These are phyloP conservation scores for Drosophila elegans DNA, from an alignment of 1,140 invertebrate species.

Conservation along the genomic window DNA sequence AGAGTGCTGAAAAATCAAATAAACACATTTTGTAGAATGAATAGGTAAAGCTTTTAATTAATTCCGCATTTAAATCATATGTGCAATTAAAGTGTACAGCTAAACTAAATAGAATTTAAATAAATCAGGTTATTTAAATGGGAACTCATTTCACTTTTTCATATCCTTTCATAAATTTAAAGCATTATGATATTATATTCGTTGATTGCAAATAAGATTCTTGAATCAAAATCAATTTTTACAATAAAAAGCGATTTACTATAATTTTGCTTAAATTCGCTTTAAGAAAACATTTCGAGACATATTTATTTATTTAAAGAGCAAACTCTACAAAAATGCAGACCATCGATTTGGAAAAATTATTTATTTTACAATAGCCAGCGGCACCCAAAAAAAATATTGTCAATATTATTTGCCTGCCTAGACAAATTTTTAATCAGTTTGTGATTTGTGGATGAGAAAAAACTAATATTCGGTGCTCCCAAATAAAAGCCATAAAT, in stretches of 20 bases:
- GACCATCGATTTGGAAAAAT: too few relatives aligned
- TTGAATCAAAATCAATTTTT: too few relatives aligned
- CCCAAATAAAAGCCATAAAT: constrained; percentile 72
- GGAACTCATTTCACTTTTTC: too few relatives aligned
- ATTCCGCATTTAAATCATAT: neutral
- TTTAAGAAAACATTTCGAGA: too few relatives aligned
- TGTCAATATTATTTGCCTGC: constrained; percentile 22
- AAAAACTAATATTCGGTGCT: constrained; percentile 69
- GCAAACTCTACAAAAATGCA: too few relatives aligned
- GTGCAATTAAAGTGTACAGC: neutral
- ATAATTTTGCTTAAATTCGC: too few relatives aligned
- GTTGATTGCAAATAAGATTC: too few relatives aligned
- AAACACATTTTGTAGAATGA: constrained; percentile 5
- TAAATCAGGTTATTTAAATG: neutral
- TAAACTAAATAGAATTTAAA: neutral
- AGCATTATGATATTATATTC: too few relatives aligned
- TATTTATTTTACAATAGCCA: neutral
- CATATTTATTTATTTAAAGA: too few relatives aligned
- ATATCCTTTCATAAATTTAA: too few relatives aligned
- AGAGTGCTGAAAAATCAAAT: constrained; percentile 5
- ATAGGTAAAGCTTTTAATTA: constrained; percentile 1
- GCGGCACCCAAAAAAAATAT: neutral
- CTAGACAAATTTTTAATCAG: constrained; percentile 62
- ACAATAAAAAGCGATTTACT: too few relatives aligned
- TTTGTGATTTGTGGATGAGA: constrained; percentile 52